Base-by-base conservation (phyloP, 2,113 vertebrate species). In the Chionodraco myersi region DNA sequence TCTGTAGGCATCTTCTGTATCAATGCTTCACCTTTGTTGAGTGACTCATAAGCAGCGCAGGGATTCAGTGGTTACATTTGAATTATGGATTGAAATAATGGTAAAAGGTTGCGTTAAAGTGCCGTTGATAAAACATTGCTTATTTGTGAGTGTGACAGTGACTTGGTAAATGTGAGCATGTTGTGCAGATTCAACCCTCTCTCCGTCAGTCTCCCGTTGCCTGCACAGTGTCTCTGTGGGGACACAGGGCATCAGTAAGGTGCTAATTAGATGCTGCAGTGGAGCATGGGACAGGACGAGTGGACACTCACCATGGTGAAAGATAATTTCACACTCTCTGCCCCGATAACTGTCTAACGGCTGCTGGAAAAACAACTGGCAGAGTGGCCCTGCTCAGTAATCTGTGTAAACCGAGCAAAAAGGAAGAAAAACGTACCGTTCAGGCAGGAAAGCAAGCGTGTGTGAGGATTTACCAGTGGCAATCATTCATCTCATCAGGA, bases 261-360 rank as follows among this genome's bases (percentile, higher is more conserved):
- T 77, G 77, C 72, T 89, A 90, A 92, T 91, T 89, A 89, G 89
- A 77, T 75, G 73, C 69, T 79, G 81, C 86, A 86, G 77, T 73
- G 78, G 65, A 85, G 90, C 84, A 78, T 84, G 75, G 72, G 86
- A 79, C 75, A 63, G 65, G 79, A 66, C 57, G 23, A 88, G 86
- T 85, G 88, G 90, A 89, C 86, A 86, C 69, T 90, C 83, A 79
- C 44, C 52, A 65, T 30, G 23, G 73, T 80, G 83, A 90, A 86
- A 90, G 83, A 92, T 91, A 85, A 93, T 93, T 92, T 93, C 91
- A 90, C 91, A 92, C 87, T 83, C 75, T 76, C 44, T 89, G 89
- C 80, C 59, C 86, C 73, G 86, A 89, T 90, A 88, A 90, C 78
- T 77, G 79, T 87, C 79, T 68, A 88, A 78, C 60, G 9, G 77